phyloP scores from a whole-genome alignment of 2,888 invertebrate species.

The Luperina testacea region DNA sequence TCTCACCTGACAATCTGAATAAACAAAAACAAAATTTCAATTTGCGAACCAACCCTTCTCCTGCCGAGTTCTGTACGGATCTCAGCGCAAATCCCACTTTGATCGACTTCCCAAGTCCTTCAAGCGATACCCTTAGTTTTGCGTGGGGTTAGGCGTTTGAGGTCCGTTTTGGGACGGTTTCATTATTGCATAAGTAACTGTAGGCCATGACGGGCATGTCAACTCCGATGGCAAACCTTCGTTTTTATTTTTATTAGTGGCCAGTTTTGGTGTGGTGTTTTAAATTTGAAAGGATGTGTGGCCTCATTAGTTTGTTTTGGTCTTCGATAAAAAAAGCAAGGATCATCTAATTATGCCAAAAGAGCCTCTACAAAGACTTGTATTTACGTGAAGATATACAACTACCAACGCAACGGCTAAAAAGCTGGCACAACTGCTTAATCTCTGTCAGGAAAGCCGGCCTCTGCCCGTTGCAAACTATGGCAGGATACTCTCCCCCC shows the following conservation, averaged over 20 bases:
- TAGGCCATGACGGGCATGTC: conserved; percentile 27
- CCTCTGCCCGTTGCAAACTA: too few relatives aligned
- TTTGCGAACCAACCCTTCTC: conserved; percentile 77
- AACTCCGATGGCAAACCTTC: conserved; percentile 37
- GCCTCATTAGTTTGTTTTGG: conserved; percentile 1
- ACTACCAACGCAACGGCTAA: too few relatives aligned
- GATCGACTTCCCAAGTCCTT: conserved; percentile 82
- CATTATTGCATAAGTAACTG: conserved; percentile 60
- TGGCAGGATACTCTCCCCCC: too few relatives aligned
- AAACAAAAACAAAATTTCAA: conserved; percentile 87
- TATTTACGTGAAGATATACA: too few relatives aligned
- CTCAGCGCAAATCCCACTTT: conserved; percentile 84
- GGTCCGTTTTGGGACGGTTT: conserved; percentile 70
- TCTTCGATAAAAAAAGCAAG: neutral
- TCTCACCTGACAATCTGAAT: conserved; percentile 79
- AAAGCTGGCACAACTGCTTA: too few relatives aligned
- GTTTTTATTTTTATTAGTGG: conserved; percentile 37
- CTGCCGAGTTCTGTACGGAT: conserved; percentile 69
- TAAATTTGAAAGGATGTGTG: conserved; percentile 31
- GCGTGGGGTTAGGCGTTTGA: conserved; percentile 76
- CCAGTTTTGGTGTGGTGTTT: conserved; percentile 25
- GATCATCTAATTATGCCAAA: neutral
- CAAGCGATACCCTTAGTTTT: conserved; percentile 74
- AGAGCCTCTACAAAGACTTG: neutral
- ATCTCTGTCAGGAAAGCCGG: too few relatives aligned